A percentile compares a stretch with the other conserved stretches of the same genome.
Conservation (phyloP, 2,797 vertebrate genomes). For the Ficedula albicollis region DNA sequence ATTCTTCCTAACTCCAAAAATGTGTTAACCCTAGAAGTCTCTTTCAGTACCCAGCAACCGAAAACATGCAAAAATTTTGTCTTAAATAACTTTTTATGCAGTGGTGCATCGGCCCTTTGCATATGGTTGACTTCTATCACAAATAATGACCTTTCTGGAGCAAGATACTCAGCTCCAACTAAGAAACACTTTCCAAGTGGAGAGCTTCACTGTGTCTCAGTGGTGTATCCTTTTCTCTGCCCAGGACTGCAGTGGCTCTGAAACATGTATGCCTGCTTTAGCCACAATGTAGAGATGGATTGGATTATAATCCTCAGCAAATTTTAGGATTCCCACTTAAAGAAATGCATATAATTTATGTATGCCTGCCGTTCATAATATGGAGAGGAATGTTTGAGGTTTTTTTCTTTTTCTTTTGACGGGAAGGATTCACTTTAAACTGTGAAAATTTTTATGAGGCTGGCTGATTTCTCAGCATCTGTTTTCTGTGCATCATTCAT, state of each 20-base stretch:
- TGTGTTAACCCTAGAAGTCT: background rate
- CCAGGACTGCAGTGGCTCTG: background rate
- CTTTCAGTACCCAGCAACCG: background rate
- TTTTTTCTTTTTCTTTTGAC: background rate
- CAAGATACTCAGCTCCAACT: background rate
- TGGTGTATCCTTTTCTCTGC: background rate
- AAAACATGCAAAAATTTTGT: background rate
- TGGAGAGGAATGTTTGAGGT: background rate
- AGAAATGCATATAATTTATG: background rate
- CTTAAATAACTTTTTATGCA: background rate
- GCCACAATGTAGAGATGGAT: background rate
- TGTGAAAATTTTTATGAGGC: background rate
- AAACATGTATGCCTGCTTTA: background rate
- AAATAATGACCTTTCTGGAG: background rate
- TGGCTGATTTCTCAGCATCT: background rate
- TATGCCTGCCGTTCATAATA: background rate
- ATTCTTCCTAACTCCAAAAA: background rate
- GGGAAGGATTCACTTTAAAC: background rate
- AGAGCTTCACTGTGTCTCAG: background rate
- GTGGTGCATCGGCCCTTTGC: background rate
- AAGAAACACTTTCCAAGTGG: background rate
- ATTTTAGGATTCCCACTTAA: background rate
- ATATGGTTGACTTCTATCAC: background rate
- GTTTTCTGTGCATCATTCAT: background rate
- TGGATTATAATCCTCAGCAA: background rate